Conservation (phyloP, 2,797 vertebrate species). For the Cephalopachus bancanus region DNA sequence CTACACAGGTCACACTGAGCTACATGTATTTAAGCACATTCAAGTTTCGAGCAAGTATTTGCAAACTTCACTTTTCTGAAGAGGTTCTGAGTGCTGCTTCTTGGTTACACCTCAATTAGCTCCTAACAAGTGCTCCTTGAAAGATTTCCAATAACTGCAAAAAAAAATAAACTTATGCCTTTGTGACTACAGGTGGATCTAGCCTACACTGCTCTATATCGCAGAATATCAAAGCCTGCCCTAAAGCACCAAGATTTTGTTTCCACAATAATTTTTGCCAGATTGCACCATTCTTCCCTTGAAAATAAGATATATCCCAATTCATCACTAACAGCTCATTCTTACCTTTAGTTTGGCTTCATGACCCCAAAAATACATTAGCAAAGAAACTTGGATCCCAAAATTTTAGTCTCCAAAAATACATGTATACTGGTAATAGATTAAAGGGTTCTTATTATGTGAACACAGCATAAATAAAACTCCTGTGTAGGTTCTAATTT, state of each 20-base stretch:
- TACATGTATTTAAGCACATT: background rate
- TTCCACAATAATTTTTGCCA: background rate
- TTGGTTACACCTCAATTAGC: constrained; percentile 55
- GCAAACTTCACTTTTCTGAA: constrained; percentile 68
- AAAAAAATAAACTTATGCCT: constrained; percentile 48
- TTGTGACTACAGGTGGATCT: background rate
- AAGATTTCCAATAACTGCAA: background rate
- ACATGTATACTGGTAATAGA: background rate
- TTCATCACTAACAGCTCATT: background rate
- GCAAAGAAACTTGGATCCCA: background rate
- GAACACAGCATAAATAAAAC: background rate
- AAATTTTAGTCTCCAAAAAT: background rate
- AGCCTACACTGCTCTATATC: background rate
- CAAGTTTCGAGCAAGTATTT: constrained; percentile 49
- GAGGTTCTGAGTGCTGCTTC: constrained; percentile 51
- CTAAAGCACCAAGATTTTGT: background rate
- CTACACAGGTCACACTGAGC: background rate
- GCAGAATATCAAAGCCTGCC: background rate
- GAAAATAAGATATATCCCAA: background rate
- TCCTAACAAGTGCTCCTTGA: constrained; percentile 66
- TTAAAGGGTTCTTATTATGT: background rate
- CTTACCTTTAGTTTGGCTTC: background rate
- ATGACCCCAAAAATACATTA: background rate
- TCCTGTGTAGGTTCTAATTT: background rate
- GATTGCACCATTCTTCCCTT: background rate